Evolutionary conservation across 1,140 invertebrate species (phyloP), one percentile per base, ranked within the genome.

Genomic region (Cotesia vestalis): DNA sequence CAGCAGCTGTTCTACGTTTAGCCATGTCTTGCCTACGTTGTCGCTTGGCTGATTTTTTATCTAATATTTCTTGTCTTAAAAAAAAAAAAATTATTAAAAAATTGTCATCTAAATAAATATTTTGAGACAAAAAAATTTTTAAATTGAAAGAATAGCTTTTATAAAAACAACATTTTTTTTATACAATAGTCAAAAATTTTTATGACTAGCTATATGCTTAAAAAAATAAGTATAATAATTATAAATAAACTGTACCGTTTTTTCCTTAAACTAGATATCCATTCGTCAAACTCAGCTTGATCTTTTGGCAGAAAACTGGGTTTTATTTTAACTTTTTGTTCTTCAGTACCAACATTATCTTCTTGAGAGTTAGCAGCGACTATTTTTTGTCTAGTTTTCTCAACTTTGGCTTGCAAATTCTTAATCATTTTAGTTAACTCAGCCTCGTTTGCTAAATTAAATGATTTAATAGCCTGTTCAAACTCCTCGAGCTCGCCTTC

Each of bases 1-100:
- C 95, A 1, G 96, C 96, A 40, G 92, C 93, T 59, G 95, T 97
- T 80, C 95, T 89, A 38, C 96, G 88, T 80, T 94, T 94, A 8
- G 94, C 94, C 92, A 96, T 95, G 78, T 97, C 95, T 78, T 93
- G 90, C 72, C 94, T 92, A 17, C 93, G 89, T 83, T 95, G 94
- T 73, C 92, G 91, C 38, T 95, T 89, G 0, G 89, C 88, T 78
- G 89, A 85, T 76, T 92, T 89, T 73, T 90, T 90, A 17, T 92
- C 91, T 36, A 94, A 79, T 82, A 93, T 89, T 83, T 91, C 87
- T 87, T 90, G 80, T 75, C 91, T 90, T 78, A 80, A 73, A 76
- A 55, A 40, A 73, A 40, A 73, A 55, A 69, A 51, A 4, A 17
- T 17, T 52, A 46, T 66, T 66, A 27, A 52, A 14, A n/a, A 36